Evolutionary conservation across 2,113 vertebrate genomes (phyloP).

Genomic region (Crotalus horridus): DNA sequence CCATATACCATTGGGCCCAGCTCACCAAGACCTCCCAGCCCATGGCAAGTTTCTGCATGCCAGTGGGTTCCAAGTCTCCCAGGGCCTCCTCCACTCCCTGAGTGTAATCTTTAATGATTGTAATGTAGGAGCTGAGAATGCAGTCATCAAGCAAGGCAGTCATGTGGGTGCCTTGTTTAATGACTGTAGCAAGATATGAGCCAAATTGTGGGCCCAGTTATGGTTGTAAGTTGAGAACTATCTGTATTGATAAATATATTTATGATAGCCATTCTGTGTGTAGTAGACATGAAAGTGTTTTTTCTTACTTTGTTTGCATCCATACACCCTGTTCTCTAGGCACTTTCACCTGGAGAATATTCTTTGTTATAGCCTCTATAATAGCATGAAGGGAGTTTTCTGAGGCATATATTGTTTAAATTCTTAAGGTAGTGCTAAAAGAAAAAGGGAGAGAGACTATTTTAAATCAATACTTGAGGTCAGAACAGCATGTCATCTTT

Average conservation of each 20-base stretch:
- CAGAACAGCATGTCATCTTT: not conserved
- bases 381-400: not conserved
- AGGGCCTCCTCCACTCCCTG: not conserved
- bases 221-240: too few species aligned
- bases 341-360: not conserved
- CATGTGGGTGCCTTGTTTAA: not conserved
- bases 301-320: not conserved
- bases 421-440: not conserved
- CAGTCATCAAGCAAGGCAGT: not conserved
- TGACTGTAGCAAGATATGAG: too few species aligned
- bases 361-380: not conserved
- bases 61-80: not conserved
- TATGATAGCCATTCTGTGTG: not conserved
- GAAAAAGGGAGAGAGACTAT: not conserved
- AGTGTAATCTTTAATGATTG: not conserved
- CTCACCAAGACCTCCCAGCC: not conserved
- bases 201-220: too few species aligned
- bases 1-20: not conserved
- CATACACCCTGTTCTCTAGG: not conserved
- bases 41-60: not conserved
- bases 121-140: not conserved
- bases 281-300: not conserved
- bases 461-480: not conserved
- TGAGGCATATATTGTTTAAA: not conserved
- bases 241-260: not conserved